Conservation (phyloP, 1,140 invertebrate species). For the Drosophila dunni region DNA sequence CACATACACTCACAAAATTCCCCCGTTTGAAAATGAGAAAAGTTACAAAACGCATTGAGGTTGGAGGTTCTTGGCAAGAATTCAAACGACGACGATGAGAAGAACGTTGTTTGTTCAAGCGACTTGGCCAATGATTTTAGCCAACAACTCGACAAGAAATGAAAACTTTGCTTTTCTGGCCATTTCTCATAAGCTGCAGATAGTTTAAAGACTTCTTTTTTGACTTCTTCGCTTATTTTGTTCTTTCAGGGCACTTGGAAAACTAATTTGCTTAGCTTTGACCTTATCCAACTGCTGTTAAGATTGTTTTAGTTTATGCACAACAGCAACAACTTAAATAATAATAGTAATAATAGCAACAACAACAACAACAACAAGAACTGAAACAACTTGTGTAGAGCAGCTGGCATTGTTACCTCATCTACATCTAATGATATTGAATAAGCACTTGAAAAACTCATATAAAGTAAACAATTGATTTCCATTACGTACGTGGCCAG, state of each 20-base stretch:
- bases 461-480: constrained; percentile 83
- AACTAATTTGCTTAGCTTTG: constrained; percentile 46
- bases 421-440: constrained; percentile 78
- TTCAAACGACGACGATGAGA: neutral
- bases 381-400: constrained; percentile 1
- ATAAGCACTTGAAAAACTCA: constrained; percentile 81
- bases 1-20: constrained; percentile 26
- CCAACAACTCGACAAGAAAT: neutral
- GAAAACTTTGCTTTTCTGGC: constrained; percentile 4
- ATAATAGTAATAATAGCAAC: neutral
- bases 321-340: neutral
- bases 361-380: constrained; percentile 7
- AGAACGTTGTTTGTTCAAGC: constrained; percentile 24
- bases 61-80: constrained; percentile 13
- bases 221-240: neutral
- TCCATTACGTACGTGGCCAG: constrained; percentile 65
- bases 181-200: constrained; percentile 20
- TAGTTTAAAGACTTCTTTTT: constrained; percentile 15
- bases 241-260: constrained; percentile 8
- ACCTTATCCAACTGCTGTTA: constrained; percentile 1
- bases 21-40: constrained; percentile 51
- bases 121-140: constrained; percentile 20
- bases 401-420: constrained; percentile 50
- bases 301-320: constrained; percentile 18
- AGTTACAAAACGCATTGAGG: constrained; percentile 35